Percentiles rank a stretch among this genome's conserved stretches.
These are phyloP conservation scores for Tapirus terrestris DNA, from an alignment of 2,113 vertebrate genomes.

Conservation along the genomic window DNA sequence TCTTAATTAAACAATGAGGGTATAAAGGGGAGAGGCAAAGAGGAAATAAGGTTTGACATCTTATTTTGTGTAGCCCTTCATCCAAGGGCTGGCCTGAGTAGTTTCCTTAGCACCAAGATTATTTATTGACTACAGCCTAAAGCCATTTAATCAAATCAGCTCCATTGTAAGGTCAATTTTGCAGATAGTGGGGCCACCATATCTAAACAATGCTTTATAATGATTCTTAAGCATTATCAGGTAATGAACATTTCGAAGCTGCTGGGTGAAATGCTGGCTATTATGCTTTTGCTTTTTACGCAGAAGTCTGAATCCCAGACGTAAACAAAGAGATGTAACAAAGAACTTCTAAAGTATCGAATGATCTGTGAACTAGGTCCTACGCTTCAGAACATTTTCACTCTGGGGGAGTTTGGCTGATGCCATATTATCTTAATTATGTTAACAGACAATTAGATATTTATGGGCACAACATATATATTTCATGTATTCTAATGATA, in stretches of 20 bases:
- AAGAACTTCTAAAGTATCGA: constrained; percentile 70
- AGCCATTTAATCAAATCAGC: constrained; percentile 68
- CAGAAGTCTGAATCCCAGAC: neutral
- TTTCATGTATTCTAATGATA: constrained; percentile 72
- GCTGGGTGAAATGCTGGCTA: neutral
- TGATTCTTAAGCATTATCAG: constrained; percentile 46
- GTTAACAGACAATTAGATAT: constrained; percentile 74
- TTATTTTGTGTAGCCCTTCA: neutral
- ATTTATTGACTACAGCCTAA: constrained; percentile 25
- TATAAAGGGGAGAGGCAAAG: neutral
- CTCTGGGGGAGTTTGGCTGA: constrained; percentile 57
- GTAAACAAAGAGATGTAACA: neutral
- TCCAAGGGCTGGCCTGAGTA: constrained; percentile 37
- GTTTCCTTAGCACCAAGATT: constrained; percentile 61
- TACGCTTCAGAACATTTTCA: constrained; percentile 56
- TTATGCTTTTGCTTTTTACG: neutral
- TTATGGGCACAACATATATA: constrained; percentile 68
- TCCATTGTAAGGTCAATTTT: constrained; percentile 61
- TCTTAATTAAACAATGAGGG: neutral
- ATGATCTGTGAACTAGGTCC: constrained; percentile 41
- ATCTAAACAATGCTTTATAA: constrained; percentile 49
- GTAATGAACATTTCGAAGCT: neutral
- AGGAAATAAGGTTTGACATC: neutral
- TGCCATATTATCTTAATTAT: constrained; percentile 71
- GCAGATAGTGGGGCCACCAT: constrained; percentile 34